phyloP scores from a whole-genome alignment of 2,113 vertebrate species.

The Misgurnus anguillicaudatus region DNA sequence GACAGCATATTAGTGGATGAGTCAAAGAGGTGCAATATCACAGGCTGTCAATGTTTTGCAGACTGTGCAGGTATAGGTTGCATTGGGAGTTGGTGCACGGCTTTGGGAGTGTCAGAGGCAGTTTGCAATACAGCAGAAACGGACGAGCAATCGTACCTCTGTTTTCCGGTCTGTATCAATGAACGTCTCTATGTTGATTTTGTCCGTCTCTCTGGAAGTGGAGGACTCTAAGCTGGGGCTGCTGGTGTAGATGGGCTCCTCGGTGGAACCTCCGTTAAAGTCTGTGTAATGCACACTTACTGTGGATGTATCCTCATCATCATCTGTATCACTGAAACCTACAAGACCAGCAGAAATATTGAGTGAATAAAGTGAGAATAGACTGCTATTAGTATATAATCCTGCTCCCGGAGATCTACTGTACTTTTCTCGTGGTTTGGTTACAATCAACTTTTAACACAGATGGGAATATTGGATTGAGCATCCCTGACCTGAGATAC shows the following conservation, averaged over 20 bases:
- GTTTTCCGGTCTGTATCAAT: neutral
- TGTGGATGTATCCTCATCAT: conserved; percentile 42
- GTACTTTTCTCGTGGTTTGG: no score
- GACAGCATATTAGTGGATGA: conserved; percentile 18
- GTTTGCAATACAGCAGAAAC: conserved; percentile 5
- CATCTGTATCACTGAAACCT: conserved; percentile 38
- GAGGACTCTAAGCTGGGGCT: conserved; percentile 48
- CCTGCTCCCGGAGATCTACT: no score
- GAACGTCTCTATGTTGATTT: neutral
- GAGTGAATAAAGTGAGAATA: neutral
- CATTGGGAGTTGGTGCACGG: neutral
- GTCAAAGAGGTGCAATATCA: conserved; percentile 14
- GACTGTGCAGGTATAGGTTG: conserved; percentile 16
- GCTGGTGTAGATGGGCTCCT: conserved; percentile 23
- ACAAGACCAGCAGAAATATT: neutral
- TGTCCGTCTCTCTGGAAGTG: neutral
- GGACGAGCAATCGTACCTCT: conserved; percentile 27
- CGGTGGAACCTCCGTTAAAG: conserved; percentile 42
- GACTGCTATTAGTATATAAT: neutral
- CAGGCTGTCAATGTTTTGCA: neutral
- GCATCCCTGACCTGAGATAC: no score
- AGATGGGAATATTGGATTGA: no score
- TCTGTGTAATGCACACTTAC: conserved; percentile 21
- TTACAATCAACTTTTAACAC: no score
- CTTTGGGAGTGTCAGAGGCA: conserved; percentile 35